Percentiles rank a stretch among this genome's conserved stretches.
These are phyloP conservation scores for Calvadosia cruxmelitensis DNA, from an alignment of 30 jellyfish, hydroid and myxozoan genomes.

Conservation along the genomic window DNA sequence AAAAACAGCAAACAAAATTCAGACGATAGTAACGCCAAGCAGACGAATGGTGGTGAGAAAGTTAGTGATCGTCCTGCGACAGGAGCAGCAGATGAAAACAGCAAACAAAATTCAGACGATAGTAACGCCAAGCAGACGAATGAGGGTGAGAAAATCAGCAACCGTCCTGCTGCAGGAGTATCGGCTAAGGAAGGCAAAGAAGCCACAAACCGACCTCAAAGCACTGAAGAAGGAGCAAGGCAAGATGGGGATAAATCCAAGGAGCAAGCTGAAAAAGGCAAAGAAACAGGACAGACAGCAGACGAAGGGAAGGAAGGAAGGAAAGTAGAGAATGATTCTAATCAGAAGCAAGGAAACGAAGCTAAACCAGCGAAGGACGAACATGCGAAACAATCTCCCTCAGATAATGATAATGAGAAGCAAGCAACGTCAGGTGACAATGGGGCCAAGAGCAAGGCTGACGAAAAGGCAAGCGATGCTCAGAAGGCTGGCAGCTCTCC, in stretches of 20 bases:
- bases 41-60: conserved; percentile 8
- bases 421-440: conserved; percentile 5
- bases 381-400: conserved; percentile 8
- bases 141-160: conserved; percentile 2
- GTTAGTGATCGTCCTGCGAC: neutral
- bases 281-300: conserved; percentile 11
- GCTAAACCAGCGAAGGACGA: conserved; percentile 4
- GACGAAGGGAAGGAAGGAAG: conserved; percentile 10
- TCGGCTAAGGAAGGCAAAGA: neutral
- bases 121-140: neutral
- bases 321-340: neutral
- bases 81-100: neutral
- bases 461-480: neutral
- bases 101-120: conserved; percentile 2
- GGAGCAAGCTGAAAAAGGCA: conserved; percentile 3
- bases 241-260: conserved; percentile 9
- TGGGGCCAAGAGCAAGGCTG: neutral
- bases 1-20: conserved; percentile 1
- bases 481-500: conserved; percentile 1
- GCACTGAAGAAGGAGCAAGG: neutral
- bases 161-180: neutral
- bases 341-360: conserved; percentile 1
- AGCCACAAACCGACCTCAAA: neutral
- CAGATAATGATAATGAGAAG: conserved; percentile 21
- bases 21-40: conserved; percentile 8